These are phyloP conservation scores for Saccostrea glomerata DNA, from an alignment of 1,140 invertebrate genomes.

Conservation along the genomic window DNA sequence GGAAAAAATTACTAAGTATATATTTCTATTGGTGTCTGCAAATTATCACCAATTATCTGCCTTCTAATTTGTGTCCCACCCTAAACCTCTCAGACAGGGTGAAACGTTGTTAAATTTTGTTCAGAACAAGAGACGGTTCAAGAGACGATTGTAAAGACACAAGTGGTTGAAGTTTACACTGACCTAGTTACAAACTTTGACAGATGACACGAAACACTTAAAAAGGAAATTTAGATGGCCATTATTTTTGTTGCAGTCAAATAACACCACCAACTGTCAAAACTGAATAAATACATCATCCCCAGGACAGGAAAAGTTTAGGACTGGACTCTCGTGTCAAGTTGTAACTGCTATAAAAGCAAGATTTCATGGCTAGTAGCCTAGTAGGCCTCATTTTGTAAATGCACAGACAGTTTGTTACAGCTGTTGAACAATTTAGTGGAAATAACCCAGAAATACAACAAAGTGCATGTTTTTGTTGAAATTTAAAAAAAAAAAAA, in stretches of 20 bases:
- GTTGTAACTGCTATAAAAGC: too few relatives aligned
- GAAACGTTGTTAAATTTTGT: not conserved
- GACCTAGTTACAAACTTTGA: conserved; percentile 27
- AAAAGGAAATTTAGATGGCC: conserved; percentile 8
- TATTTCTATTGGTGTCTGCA: not conserved
- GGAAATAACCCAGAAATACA: too few relatives aligned
- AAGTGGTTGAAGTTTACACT: not conserved
- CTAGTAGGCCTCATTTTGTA: too few relatives aligned
- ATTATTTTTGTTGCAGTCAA: conserved; percentile 28
- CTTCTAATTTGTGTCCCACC: not conserved
- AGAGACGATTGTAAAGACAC: conserved; percentile 3
- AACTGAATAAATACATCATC: not conserved
- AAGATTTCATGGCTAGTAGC: too few relatives aligned
- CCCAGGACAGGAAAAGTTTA: not conserved
- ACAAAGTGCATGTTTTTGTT: too few relatives aligned
- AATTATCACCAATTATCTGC: not conserved
- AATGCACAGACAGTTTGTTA: too few relatives aligned
- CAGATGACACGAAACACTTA: conserved; percentile 29
- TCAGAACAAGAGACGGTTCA: not conserved
- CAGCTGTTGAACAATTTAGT: too few relatives aligned
- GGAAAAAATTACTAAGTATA: not conserved
- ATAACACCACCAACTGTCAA: not conserved
- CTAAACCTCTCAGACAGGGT: not conserved
- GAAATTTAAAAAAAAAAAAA: too few relatives aligned
- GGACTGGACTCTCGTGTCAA: too few relatives aligned